Evolutionary conservation across 2,888 invertebrate species (phyloP).

Genomic region (Dryococelus australis): DNA sequence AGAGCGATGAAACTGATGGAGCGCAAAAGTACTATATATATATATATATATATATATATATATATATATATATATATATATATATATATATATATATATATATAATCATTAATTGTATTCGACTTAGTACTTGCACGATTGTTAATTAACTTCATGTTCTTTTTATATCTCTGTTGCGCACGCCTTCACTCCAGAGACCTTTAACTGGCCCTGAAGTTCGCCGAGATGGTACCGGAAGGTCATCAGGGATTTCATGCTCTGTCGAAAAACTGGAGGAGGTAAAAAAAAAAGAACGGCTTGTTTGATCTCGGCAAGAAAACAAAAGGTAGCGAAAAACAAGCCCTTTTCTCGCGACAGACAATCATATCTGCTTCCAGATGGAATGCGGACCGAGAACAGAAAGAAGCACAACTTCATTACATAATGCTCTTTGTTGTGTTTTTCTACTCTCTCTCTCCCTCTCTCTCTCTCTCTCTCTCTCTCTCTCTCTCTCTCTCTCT

Average conservation of each 20-base stretch:
- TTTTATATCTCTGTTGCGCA: not conserved
- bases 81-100: no score
- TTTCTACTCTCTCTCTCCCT: no score
- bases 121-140: no score
- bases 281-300: not conserved
- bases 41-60: no score
- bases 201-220: not conserved
- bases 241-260: not conserved
- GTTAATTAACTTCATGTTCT: no score
- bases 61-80: no score
- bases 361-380: slow-evolving; percentile 7
- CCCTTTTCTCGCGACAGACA: not conserved
- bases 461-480: no score
- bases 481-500: no score
- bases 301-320: not conserved
- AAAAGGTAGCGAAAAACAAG: slow-evolving; percentile 8
- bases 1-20: no score
- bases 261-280: not conserved
- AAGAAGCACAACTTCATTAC: not conserved
- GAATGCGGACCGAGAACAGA: not conserved
- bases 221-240: not conserved
- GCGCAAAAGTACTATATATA: no score
- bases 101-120: no score
- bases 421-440: slow-evolving; percentile 8
- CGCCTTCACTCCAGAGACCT: not conserved